Evolutionary conservation across 1,140 invertebrate species (phyloP), one percentile per base, ranked within the genome.

Genomic region (Drosophila bipectinata): DNA sequence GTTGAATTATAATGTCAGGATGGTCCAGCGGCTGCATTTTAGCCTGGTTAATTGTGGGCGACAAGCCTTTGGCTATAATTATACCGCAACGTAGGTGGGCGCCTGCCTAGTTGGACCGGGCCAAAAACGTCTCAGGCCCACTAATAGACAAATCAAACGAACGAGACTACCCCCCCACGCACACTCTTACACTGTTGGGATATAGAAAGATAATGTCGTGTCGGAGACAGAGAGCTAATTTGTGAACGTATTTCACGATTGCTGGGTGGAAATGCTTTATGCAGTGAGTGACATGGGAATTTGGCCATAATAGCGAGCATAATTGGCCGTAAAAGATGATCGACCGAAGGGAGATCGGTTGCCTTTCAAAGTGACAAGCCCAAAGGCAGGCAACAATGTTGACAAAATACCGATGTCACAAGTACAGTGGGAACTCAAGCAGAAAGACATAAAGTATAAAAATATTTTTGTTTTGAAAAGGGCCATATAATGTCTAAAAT

Each of bases 241-340:
- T 88, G 83, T 88, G 79, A 88, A 88, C 80, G 83, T 88, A 88
- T 88, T 77, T 88, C 82, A 85, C 75, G 61, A 77, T 77, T 67
- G 32, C 39, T 18, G 30, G 55, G 39, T 41, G 51, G 63, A 55
- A 76, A 79, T 72, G 72, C 62, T 72, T 84, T 62, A 81, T 87
- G 78, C 78, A 88, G 64, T 87, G 83, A 88, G 79, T 88, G 83
- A 88, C 83, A 88, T 83, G 83, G 77, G 83, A 88, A 88, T 88
- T 88, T 83, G 75, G 79, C 78, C 76, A 88, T 88, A 88, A 88
- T 88, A 79, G 83, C 67, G 67, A 67, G 51, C 83, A 88, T 87
- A 87, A 88, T 87, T 87, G 76, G 83, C 72, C 67, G 68, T 80
- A 78, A 85, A 69, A 74, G 56, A 60, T 74, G 58, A 72, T 72